A percentile compares a stretch with the other conserved stretches of the same genome.
Conservation (phyloP, 2,888 invertebrate genomes). For the Troides helena region DNA sequence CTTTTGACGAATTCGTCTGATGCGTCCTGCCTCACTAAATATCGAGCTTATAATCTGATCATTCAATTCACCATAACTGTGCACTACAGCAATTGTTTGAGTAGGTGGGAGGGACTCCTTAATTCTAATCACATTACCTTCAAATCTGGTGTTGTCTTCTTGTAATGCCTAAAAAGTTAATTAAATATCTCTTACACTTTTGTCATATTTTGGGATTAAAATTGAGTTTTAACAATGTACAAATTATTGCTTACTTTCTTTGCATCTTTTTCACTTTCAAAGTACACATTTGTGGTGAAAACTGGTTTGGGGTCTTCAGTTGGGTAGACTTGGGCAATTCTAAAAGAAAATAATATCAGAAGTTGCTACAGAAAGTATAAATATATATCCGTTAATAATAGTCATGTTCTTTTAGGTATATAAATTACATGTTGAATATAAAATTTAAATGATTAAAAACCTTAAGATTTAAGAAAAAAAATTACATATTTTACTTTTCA, state of each 20-base stretch:
- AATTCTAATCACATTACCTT: constrained; percentile 51
- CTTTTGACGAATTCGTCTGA: constrained; percentile 54
- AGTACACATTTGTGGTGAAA: constrained; percentile 62
- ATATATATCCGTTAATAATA: too few relatives aligned
- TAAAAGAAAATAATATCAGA: constrained; percentile 39
- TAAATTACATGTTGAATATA: too few relatives aligned
- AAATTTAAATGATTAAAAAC: too few relatives aligned
- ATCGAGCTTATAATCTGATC: constrained; percentile 50
- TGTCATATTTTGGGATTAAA: too few relatives aligned
- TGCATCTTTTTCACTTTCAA: constrained; percentile 55
- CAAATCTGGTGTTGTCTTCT: constrained; percentile 49
- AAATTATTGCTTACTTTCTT: constrained; percentile 46
- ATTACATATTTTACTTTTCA: too few relatives aligned
- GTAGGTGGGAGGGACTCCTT: constrained; percentile 49
- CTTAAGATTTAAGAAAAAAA: too few relatives aligned
- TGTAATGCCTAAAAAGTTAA: constrained; percentile 52
- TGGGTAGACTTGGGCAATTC: constrained; percentile 62
- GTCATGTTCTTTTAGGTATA: too few relatives aligned
- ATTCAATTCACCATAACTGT: constrained; percentile 50
- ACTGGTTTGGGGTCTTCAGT: constrained; percentile 54
- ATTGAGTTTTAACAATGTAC: background rate
- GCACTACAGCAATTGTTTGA: constrained; percentile 56
- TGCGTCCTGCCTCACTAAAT: constrained; percentile 53
- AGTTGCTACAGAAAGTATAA: too few relatives aligned
- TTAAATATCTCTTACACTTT: background rate